phyloP scores from a whole-genome alignment of 2,113 vertebrate genomes.

The Gymnogyps californianus region DNA sequence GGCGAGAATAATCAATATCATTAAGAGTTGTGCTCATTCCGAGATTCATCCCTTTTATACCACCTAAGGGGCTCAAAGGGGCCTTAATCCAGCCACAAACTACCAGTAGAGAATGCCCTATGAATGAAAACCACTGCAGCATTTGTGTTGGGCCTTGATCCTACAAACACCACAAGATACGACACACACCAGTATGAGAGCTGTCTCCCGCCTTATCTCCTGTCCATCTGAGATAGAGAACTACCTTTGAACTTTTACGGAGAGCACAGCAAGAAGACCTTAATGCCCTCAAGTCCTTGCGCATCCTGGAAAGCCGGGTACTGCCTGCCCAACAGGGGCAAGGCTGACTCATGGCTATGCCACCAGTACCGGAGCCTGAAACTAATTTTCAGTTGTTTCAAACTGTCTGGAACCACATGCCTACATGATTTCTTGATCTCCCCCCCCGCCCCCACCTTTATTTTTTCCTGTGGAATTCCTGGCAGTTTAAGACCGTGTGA shows the following conservation, averaged over 20 bases:
- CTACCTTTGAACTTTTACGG: background rate
- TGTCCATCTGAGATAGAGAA: background rate
- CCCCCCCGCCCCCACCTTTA: no score
- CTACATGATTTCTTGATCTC: background rate
- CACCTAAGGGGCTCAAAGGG: background rate
- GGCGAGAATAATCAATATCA: background rate
- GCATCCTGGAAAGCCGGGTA: background rate
- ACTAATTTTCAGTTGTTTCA: background rate
- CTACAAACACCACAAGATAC: background rate
- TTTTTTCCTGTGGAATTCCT: background rate
- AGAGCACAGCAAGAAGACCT: background rate
- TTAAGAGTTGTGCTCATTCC: background rate
- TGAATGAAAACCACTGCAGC: background rate
- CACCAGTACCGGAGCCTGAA: background rate
- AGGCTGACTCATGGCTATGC: background rate
- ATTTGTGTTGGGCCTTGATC: background rate
- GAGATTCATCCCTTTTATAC: background rate
- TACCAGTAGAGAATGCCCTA: background rate
- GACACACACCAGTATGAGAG: background rate
- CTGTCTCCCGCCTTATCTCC: background rate
- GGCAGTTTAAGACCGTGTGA: background rate
- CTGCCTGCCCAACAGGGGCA: accelerated
- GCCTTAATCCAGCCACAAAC: background rate
- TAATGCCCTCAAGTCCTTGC: background rate
- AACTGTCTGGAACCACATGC: background rate